Percentiles rank a stretch among this genome's conserved stretches.
phyloP scores from a whole-genome alignment of 1,140 invertebrate genomes.

The Meloidogyne floridensis region DNA sequence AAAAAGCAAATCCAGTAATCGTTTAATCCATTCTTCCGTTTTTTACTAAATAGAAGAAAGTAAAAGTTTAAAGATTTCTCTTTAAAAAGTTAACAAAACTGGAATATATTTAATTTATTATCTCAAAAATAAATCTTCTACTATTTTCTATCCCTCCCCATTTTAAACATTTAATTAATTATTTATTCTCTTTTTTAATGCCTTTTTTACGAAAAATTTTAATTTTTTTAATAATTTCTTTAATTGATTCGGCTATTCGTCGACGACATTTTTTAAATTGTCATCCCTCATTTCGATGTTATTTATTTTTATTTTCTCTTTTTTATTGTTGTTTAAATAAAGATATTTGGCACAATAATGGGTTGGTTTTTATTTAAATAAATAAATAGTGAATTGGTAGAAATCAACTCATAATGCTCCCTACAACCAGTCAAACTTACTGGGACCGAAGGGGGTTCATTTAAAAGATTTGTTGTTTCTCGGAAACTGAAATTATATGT shows the following conservation, averaged over 20 bases:
- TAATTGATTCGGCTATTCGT: background rate
- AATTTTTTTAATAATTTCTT: background rate
- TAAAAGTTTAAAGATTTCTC: no score
- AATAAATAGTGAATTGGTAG: no score
- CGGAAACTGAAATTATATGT: no score
- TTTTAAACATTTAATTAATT: background rate
- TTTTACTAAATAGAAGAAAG: no score
- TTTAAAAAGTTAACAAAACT: no score
- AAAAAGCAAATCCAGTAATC: no score
- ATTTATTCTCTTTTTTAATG: background rate
- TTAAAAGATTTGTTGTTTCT: background rate
- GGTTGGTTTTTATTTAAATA: background rate
- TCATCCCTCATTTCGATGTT: background rate
- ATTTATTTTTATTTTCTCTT: constrained; percentile 3
- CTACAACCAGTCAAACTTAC: no score
- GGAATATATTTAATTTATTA: no score
- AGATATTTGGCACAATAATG: background rate
- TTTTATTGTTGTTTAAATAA: background rate
- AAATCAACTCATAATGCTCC: no score
- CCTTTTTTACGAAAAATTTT: background rate
- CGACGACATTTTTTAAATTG: constrained; percentile 6
- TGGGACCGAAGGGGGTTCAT: background rate
- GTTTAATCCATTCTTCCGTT: no score
- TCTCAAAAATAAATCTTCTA: no score
- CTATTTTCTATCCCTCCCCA: no score